A percentile compares a stretch with the other conserved stretches of the same genome.
Conservation (phyloP, 2,113 vertebrate species). For the Butastur rufipennis region DNA sequence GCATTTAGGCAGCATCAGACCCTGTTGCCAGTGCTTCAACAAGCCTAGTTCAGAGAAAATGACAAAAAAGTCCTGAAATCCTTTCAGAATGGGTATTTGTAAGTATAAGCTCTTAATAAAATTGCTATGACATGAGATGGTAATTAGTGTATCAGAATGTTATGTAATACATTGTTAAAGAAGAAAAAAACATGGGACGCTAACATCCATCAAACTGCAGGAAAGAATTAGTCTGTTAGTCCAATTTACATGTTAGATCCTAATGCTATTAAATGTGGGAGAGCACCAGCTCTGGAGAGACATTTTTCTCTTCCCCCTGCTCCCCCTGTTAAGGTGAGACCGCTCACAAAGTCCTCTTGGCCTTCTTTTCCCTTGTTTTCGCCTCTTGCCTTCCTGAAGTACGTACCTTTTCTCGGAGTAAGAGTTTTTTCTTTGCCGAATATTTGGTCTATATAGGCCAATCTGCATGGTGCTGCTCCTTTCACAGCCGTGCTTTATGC, state of each 20-base stretch:
- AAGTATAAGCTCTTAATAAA: slow-evolving; percentile 44
- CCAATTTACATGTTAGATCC: not conserved
- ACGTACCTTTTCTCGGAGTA: not conserved
- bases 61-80: not conserved
- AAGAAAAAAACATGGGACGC: not conserved
- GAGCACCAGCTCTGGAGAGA: not conserved
- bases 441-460: not conserved
- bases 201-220: not conserved
- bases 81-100: slow-evolving; percentile 13
- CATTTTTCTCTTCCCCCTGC: not conserved
- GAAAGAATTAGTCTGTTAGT: slow-evolving; percentile 22
- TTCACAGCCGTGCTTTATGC: not conserved
- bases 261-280: not conserved
- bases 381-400: not conserved
- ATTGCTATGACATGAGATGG: slow-evolving; percentile 24
- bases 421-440: not conserved
- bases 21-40: not conserved
- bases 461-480: not conserved
- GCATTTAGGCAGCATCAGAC: not conserved
- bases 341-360: not conserved
- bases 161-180: slow-evolving; percentile 47
- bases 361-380: not conserved
- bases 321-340: not conserved
- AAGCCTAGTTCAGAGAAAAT: not conserved
- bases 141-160: slow-evolving; percentile 54